phyloP scores from a whole-genome alignment of 2,113 vertebrate genomes.

The Pholis gunnellus region DNA sequence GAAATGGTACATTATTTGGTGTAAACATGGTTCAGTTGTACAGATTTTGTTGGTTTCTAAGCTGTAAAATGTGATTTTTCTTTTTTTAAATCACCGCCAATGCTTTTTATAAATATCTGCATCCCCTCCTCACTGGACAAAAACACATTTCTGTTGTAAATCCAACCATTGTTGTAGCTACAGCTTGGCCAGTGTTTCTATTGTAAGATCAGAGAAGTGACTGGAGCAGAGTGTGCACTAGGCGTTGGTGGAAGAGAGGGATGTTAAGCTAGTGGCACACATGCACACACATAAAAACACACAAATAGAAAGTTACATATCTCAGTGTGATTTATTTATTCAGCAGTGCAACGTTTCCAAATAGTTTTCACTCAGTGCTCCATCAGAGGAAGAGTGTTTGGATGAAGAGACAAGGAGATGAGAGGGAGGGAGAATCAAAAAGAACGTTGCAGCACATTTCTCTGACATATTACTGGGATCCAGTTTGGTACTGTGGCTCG shows the following conservation, averaged over 20 bases:
- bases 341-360: not conserved
- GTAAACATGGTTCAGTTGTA: not conserved
- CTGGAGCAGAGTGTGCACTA: constrained; percentile 18
- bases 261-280: not conserved
- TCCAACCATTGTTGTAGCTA: not conserved
- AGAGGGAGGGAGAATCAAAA: not conserved
- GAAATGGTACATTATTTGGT: not conserved
- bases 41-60: not conserved
- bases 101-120: not conserved
- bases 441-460: not conserved
- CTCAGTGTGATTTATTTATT: constrained; percentile 44
- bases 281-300: not conserved
- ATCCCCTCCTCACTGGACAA: not conserved
- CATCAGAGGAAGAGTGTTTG: not conserved
- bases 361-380: not conserved
- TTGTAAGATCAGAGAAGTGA: constrained; percentile 19
- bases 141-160: not conserved
- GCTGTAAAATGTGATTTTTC: not conserved
- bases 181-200: constrained; percentile 28
- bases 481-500: not conserved
- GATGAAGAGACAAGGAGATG: not conserved
- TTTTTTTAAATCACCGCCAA: not conserved
- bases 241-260: not conserved
- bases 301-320: constrained; percentile 35
- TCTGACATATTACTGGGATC: not conserved